Conservation (phyloP, 2,113 vertebrate genomes). For the Propithecus coquereli region DNA sequence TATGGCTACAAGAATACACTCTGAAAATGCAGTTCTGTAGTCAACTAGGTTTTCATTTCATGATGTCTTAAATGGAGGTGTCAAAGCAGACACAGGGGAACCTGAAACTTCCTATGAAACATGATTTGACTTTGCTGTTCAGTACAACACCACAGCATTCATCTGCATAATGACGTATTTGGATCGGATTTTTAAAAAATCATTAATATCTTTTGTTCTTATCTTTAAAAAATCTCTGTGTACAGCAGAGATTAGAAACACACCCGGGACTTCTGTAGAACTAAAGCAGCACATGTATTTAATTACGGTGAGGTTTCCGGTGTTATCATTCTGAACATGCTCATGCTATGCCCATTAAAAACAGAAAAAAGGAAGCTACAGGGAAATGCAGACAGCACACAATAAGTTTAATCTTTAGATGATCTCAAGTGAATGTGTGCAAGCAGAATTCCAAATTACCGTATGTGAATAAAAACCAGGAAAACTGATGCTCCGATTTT, state of each 20-base stretch:
- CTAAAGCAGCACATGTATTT: slow-evolving; percentile 65
- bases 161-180: slow-evolving; percentile 44
- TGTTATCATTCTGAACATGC: slow-evolving; percentile 71
- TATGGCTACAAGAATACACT: background rate
- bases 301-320: slow-evolving; percentile 59
- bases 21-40: background rate
- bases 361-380: slow-evolving; percentile 55
- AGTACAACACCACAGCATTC: background rate
- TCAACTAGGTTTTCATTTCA: slow-evolving; percentile 16
- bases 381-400: slow-evolving; percentile 69
- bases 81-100: background rate
- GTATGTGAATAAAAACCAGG: slow-evolving; percentile 43
- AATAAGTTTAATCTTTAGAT: slow-evolving; percentile 69
- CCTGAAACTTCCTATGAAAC: slow-evolving; percentile 26
- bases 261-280: slow-evolving; percentile 56
- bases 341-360: slow-evolving; percentile 58
- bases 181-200: slow-evolving; percentile 46
- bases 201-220: slow-evolving; percentile 67
- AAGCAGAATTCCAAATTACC: slow-evolving; percentile 67
- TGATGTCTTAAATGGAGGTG: slow-evolving; percentile 28
- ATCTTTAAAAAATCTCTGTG: slow-evolving; percentile 26
- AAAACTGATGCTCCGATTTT: background rate
- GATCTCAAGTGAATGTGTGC: slow-evolving; percentile 70
- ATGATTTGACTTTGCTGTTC: slow-evolving; percentile 46
- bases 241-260: slow-evolving; percentile 57